Evolutionary conservation across 2,888 invertebrate species (phyloP).

Genomic region (Lottia gigantea): DNA sequence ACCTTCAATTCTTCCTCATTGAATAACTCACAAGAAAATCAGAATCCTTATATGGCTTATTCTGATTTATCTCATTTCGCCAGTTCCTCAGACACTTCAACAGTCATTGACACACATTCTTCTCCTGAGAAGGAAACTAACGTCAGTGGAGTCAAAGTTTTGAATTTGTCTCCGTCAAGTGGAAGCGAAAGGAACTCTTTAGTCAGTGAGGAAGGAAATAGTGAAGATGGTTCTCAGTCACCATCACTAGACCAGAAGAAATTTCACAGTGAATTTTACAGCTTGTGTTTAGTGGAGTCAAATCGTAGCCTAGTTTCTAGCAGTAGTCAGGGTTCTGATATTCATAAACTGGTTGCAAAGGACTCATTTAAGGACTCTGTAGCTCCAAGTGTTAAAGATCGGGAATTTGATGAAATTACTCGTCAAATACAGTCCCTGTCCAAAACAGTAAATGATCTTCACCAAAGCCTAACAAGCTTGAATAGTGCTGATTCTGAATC

Average conservation of each 20-base stretch:
- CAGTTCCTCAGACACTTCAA: not conserved
- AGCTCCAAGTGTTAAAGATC: constrained; percentile 17
- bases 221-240: constrained; percentile 29
- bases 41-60: constrained; percentile 3
- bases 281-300: constrained; percentile 57
- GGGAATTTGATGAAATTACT: constrained; percentile 57
- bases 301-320: constrained; percentile 41
- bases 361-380: not conserved
- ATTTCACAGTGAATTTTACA: constrained; percentile 60
- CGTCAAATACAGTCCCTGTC: constrained; percentile 56
- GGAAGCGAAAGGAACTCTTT: constrained; percentile 4
- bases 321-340: constrained; percentile 18
- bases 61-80: constrained; percentile 11
- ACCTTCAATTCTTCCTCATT: not conserved
- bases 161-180: not conserved
- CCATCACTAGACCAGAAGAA: constrained; percentile 44
- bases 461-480: constrained; percentile 54
- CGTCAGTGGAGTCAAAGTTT: not conserved
- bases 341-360: constrained; percentile 15
- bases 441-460: constrained; percentile 56
- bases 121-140: not conserved
- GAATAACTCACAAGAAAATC: not conserved
- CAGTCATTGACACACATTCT: not conserved
- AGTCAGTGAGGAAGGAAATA: constrained; percentile 29
- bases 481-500: constrained; percentile 51